Percentiles rank a stretch among this genome's conserved stretches.
phyloP scores from a whole-genome alignment of 1,140 invertebrate species.

The Solen grandis region DNA sequence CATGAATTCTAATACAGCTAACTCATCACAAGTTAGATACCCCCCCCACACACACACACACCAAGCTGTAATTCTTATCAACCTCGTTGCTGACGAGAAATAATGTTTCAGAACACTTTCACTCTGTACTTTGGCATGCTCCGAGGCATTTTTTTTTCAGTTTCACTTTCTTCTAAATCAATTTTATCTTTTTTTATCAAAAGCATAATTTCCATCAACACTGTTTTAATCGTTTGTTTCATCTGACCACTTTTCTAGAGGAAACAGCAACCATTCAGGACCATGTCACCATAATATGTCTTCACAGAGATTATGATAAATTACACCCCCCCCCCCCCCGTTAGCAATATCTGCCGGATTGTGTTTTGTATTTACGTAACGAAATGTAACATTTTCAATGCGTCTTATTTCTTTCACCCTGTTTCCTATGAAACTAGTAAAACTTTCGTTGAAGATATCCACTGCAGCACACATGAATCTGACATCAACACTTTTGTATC shows the following conservation, averaged over 20 bases:
- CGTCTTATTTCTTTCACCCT: constrained; percentile 16
- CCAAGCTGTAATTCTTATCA: neutral
- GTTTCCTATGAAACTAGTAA: constrained; percentile 1
- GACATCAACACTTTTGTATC: neutral
- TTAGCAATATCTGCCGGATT: constrained; percentile 26
- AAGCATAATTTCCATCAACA: too few species aligned
- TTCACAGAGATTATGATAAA: neutral
- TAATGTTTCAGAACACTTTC: neutral
- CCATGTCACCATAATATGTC: constrained; percentile 4
- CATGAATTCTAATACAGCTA: neutral
- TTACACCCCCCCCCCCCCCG: neutral
- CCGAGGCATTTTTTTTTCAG: neutral
- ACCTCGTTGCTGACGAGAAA: neutral
- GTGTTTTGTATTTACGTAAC: neutral
- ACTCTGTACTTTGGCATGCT: neutral
- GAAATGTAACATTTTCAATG: neutral
- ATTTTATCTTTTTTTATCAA: too few species aligned
- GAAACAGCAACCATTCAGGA: constrained; percentile 10
- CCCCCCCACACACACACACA: neutral
- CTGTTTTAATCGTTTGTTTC: too few species aligned
- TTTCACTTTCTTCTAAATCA: neutral
- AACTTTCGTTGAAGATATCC: neutral
- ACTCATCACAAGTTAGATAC: neutral
- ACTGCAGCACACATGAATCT: constrained; percentile 17
- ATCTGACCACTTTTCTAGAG: neutral